A percentile compares a stretch with the other conserved stretches of the same genome.
phyloP scores from a whole-genome alignment of 2,113 vertebrate species.

The Phasianus colchicus region DNA sequence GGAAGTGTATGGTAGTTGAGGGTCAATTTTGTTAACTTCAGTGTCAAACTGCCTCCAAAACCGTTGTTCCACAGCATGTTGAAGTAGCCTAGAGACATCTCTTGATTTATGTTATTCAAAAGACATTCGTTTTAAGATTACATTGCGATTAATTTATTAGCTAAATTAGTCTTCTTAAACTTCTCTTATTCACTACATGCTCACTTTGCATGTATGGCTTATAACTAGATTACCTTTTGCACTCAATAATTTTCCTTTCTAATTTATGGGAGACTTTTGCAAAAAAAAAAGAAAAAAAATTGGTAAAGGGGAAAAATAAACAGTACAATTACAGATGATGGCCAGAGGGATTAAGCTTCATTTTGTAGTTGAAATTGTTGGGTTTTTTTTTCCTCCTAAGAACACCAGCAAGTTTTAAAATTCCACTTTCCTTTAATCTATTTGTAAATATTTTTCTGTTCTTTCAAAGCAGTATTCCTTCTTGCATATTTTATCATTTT shows the following conservation, averaged over 20 bases:
- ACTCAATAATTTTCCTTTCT: neutral
- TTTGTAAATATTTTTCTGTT: neutral
- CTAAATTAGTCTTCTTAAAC: conserved; percentile 23
- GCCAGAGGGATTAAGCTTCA: neutral
- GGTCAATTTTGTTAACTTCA: neutral
- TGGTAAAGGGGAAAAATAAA: neutral
- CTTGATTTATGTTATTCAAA: conserved; percentile 17
- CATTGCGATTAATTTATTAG: conserved; percentile 18
- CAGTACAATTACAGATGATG: neutral
- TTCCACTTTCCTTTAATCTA: neutral
- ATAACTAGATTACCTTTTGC: neutral
- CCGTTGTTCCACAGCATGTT: neutral
- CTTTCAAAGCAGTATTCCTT: neutral
- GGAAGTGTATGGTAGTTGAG: neutral
- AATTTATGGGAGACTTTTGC: neutral
- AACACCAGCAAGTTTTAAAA: neutral
- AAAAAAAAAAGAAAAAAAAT: neutral
- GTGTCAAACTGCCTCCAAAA: neutral
- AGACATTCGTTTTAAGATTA: neutral
- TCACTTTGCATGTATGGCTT: neutral
- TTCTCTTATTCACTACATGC: neutral
- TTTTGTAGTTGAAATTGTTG: neutral
- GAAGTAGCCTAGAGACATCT: neutral
- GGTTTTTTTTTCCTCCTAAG: neutral
- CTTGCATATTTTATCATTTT: neutral